These are phyloP conservation scores for Luffia ferchaultella DNA, from an alignment of 2,888 invertebrate genomes.

Conservation along the genomic window DNA sequence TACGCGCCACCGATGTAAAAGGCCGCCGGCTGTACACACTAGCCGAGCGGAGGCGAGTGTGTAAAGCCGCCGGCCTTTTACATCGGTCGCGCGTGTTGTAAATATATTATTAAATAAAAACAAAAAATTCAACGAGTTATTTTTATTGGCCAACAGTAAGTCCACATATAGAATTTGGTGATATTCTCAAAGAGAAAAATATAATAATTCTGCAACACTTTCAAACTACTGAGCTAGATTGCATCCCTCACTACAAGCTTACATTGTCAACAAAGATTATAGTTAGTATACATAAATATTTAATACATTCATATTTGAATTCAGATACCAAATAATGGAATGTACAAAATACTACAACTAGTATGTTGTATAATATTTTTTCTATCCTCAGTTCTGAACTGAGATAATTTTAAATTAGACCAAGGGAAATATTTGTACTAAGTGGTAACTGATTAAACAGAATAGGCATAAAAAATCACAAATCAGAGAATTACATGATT, in stretches of 20 bases:
- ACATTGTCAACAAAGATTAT: neutral
- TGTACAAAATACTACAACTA: neutral
- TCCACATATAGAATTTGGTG: conserved; percentile 1
- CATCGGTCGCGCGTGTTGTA: too few species aligned
- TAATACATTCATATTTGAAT: neutral
- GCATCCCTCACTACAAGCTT: neutral
- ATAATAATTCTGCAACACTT: conserved; percentile 3
- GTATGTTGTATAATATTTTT: neutral
- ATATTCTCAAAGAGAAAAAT: conserved; percentile 4
- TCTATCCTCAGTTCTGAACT: neutral
- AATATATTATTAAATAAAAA: conserved; percentile 12
- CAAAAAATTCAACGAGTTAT: conserved; percentile 22
- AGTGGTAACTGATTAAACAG: neutral
- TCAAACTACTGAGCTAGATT: conserved; percentile 2
- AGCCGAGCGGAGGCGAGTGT: too few species aligned
- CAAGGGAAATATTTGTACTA: neutral
- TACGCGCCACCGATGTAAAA: too few species aligned
- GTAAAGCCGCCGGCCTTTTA: too few species aligned
- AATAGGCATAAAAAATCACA: conserved; percentile 4
- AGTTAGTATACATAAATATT: neutral
- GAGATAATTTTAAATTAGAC: too few species aligned
- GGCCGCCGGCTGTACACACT: too few species aligned
- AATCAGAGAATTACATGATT: too few species aligned
- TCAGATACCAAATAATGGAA: neutral
- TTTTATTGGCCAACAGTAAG: conserved; percentile 35